phyloP scores from a whole-genome alignment of 2,797 vertebrate genomes.

The Caiman crocodilus region DNA sequence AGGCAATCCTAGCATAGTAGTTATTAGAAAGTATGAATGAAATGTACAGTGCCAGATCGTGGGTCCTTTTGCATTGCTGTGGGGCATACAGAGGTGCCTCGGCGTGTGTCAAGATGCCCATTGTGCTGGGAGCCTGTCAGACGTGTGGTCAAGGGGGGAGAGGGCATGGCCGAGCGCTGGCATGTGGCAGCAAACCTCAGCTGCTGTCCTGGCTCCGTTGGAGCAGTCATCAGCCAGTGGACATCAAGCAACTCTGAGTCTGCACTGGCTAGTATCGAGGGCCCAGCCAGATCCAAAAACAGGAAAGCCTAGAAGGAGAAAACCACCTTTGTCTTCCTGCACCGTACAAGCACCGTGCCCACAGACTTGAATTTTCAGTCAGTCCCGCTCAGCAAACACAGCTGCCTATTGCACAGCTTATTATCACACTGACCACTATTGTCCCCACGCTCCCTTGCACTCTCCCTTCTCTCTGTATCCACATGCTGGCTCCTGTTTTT shows the following conservation, averaged over 20 bases:
- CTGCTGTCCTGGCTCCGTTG: neutral
- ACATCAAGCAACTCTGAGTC: neutral
- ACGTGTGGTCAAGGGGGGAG: neutral
- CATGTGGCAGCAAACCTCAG: neutral
- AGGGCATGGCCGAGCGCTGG: neutral
- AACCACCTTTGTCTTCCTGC: neutral
- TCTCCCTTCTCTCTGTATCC: neutral
- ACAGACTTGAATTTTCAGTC: neutral
- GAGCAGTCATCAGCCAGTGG: neutral
- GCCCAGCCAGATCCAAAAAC: neutral
- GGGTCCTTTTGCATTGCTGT: neutral
- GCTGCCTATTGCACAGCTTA: too few species aligned
- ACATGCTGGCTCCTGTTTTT: neutral
- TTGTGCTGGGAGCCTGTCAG: neutral
- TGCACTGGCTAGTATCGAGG: neutral
- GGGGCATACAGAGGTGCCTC: too few species aligned
- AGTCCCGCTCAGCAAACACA: neutral
- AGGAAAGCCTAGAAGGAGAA: neutral
- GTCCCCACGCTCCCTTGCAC: too few species aligned
- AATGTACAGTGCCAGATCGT: neutral
- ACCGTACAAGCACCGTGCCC: neutral
- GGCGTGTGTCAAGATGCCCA: neutral
- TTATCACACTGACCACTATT: too few species aligned
- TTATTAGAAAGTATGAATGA: neutral
- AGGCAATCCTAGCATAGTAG: neutral